Evolutionary conservation across 2,797 vertebrate genomes (phyloP), one percentile per base, ranked within the genome.

Genomic region (Lophotriccus pileatus): DNA sequence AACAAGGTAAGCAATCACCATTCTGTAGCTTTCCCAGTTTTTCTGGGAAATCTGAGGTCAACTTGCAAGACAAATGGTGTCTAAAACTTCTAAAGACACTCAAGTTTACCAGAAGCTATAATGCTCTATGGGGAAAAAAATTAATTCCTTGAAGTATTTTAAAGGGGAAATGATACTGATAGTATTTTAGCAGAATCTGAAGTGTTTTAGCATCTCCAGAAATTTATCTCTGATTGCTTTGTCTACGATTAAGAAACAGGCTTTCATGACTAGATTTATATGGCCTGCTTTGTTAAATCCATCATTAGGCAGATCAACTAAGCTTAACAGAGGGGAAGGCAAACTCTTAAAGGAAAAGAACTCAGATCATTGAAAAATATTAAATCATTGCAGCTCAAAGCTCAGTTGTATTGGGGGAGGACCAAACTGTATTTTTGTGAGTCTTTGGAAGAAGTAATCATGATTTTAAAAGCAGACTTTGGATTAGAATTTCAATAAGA

Each of bases 201-300:
- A 81, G 34, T 70, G 41, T 41, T 78, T 80, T 47, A 74, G n/a
- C 25, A 52, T 37, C 17, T 68, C 41, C 14, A 67, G 32, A 76
- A 66, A 52, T 43, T 36, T 56, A 9, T 64, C 76, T 89, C 24
- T 46, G n/a, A 37, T 25, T 63, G 63, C 49, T 41, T 74, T 69
- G 41, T 84, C 59, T 84, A 1, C 56, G 0, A 56, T 81, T 77
- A 95, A 90, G 90, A 74, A 90, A 46, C 49, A 55, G 58, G 39
- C 89, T 90, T 95, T 91, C 9, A 13, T 91, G 24, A 32, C 58
- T 77, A 77, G 67, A 58, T 74, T 75, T 78, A 17, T 72, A 62
- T 76, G 89, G 72, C 85, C 68, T 94, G 86, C 77, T 87, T 90
- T 62, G 81, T 74, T 95, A 95, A 96, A 94, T 89, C 91, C 90